phyloP scores from a whole-genome alignment of 2,888 invertebrate genomes.

The Ecliptopera silaceata region DNA sequence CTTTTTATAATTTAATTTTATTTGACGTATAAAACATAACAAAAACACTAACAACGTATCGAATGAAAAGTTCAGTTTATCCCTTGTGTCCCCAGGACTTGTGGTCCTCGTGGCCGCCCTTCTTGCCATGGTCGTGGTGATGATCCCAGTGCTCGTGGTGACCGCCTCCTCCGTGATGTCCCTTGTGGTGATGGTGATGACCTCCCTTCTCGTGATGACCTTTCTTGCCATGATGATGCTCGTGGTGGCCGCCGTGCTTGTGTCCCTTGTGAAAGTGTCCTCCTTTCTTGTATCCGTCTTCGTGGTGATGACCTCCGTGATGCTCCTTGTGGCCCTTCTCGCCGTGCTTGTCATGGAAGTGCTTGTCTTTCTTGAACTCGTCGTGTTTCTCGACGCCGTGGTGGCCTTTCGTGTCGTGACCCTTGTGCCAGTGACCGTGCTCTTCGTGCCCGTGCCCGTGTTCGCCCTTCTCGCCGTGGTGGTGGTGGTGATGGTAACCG shows the following conservation, averaged over 20 bases:
- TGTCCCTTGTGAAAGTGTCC: slow-evolving; percentile 91
- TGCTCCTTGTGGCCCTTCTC: slow-evolving; percentile 90
- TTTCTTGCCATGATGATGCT: slow-evolving; percentile 90
- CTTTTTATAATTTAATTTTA: slow-evolving; percentile 15
- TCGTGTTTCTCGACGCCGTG: slow-evolving; percentile 92
- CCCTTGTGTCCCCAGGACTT: slow-evolving; percentile 89
- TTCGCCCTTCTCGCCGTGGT: slow-evolving; percentile 85
- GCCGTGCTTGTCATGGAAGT: slow-evolving; percentile 92
- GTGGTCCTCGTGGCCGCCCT: slow-evolving; percentile 90
- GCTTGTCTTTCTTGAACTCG: slow-evolving; percentile 92
- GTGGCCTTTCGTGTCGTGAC: slow-evolving; percentile 92
- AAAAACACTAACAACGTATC: slow-evolving; percentile 59
- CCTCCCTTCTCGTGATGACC: slow-evolving; percentile 90
- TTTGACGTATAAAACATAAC: slow-evolving; percentile 52
- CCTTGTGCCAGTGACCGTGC: slow-evolving; percentile 89
- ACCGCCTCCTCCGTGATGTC: slow-evolving; percentile 89
- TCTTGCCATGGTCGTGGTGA: slow-evolving; percentile 88
- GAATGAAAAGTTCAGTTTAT: slow-evolving; percentile 52
- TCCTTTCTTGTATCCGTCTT: slow-evolving; percentile 90
- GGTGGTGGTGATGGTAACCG: slow-evolving; percentile 84
- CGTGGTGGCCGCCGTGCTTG: slow-evolving; percentile 89
- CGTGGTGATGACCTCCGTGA: slow-evolving; percentile 90
- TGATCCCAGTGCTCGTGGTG: slow-evolving; percentile 89
- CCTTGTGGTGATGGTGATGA: slow-evolving; percentile 89
- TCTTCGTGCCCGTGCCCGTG: slow-evolving; percentile 81